A percentile compares a stretch with the other conserved stretches of the same genome.
phyloP scores from a whole-genome alignment of 2,888 invertebrate genomes.

The Cactoblastis cactorum region DNA sequence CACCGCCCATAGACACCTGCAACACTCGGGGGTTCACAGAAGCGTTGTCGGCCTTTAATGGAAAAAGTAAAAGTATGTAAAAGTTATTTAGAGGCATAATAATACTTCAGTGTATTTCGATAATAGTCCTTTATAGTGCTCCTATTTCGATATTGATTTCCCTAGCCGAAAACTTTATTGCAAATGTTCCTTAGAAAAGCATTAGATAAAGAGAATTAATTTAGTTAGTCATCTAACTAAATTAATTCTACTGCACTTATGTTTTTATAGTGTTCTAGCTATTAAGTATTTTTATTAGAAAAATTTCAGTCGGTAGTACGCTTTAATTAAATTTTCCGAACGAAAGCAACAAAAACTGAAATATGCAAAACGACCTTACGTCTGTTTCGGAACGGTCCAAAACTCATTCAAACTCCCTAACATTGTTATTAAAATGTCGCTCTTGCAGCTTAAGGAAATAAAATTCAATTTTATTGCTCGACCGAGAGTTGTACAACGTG shows the following conservation, averaged over 20 bases:
- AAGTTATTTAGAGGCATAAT: too few relatives aligned
- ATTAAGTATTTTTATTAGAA: not conserved
- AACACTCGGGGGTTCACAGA: too few relatives aligned
- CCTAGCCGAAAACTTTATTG: too few relatives aligned
- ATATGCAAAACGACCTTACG: conserved; percentile 9
- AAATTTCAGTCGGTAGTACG: conserved; percentile 1
- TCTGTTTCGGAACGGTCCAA: conserved; percentile 9
- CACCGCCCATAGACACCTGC: too few relatives aligned
- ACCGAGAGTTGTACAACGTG: not conserved
- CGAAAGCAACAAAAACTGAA: conserved; percentile 9
- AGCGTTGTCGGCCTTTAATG: too few relatives aligned
- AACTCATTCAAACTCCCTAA: conserved; percentile 9
- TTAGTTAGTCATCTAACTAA: not conserved
- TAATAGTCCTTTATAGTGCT: too few relatives aligned
- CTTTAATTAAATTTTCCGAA: conserved; percentile 14
- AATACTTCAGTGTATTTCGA: too few relatives aligned
- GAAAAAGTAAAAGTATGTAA: too few relatives aligned
- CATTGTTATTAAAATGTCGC: conserved; percentile 25
- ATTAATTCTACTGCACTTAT: not conserved
- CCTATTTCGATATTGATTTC: too few relatives aligned
- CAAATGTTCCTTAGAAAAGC: too few relatives aligned
- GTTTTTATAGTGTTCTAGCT: not conserved
- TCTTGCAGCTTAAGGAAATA: conserved; percentile 23
- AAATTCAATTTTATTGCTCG: conserved; percentile 24
- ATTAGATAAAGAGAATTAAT: too few relatives aligned